These are phyloP conservation scores for Theretra japonica DNA, from an alignment of 2,888 invertebrate species.

Conservation along the genomic window DNA sequence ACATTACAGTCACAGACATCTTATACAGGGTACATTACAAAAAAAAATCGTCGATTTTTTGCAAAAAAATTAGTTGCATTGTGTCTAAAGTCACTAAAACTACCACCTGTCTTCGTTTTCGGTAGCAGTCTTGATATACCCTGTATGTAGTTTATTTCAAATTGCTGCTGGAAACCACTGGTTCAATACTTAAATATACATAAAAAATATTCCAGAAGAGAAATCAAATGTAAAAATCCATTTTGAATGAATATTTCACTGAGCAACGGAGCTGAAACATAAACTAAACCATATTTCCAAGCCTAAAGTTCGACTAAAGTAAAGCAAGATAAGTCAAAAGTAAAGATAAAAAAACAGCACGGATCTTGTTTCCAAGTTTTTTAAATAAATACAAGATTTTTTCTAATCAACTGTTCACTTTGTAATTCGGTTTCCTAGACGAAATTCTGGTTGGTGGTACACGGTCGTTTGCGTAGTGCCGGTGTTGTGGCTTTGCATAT, in stretches of 20 bases:
- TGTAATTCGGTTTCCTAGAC: background rate
- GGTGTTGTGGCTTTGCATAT: background rate
- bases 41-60: too few relatives aligned
- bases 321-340: background rate
- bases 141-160: too few relatives aligned
- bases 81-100: too few relatives aligned
- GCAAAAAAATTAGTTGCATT: too few relatives aligned
- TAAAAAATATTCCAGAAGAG: background rate
- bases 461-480: background rate
- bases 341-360: background rate
- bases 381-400: background rate
- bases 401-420: constrained; percentile 10
- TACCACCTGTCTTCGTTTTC: too few relatives aligned
- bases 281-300: background rate
- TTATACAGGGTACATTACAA: too few relatives aligned
- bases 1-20: too few relatives aligned
- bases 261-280: background rate
- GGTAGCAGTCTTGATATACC: too few relatives aligned
- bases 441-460: background rate
- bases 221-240: background rate
- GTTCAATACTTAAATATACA: too few relatives aligned
- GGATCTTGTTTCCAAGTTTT: background rate
- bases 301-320: too few relatives aligned
- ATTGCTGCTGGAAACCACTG: too few relatives aligned
- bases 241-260: background rate